Evolutionary conservation across 2,797 vertebrate species (phyloP).

Genomic region (Columba guinea): DNA sequence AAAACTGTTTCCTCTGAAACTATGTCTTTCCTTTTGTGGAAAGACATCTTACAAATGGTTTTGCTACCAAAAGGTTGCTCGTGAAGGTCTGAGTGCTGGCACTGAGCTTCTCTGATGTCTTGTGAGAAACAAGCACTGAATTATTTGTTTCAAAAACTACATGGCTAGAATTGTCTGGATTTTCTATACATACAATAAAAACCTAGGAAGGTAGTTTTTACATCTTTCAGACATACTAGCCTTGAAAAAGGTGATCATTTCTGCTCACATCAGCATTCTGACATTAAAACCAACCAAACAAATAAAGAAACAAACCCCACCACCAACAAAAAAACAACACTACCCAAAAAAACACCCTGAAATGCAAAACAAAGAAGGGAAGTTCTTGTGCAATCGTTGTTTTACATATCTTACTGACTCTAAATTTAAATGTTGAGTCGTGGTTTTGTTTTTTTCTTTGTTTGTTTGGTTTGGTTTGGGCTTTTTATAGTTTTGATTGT

Average conservation of each 20-base stretch:
- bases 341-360: neutral
- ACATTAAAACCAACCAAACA: neutral
- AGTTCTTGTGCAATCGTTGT: neutral
- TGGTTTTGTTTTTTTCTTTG: neutral
- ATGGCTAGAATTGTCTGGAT: neutral
- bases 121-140: neutral
- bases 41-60: neutral
- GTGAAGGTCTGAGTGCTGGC: neutral
- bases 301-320: no score
- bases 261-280: neutral
- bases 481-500: no score
- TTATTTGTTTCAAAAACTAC: neutral
- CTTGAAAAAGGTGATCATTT: neutral
- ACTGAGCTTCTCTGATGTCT: neutral
- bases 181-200: neutral
- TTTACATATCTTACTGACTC: neutral
- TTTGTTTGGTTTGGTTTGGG: no score
- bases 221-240: neutral
- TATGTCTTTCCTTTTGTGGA: neutral
- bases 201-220: neutral
- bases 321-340: no score
- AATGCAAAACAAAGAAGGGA: neutral
- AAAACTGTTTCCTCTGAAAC: constrained; percentile 53
- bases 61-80: constrained; percentile 25
- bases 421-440: neutral